Evolutionary conservation across 2,888 invertebrate species (phyloP).

Genomic region (Incurvaria masculella): DNA sequence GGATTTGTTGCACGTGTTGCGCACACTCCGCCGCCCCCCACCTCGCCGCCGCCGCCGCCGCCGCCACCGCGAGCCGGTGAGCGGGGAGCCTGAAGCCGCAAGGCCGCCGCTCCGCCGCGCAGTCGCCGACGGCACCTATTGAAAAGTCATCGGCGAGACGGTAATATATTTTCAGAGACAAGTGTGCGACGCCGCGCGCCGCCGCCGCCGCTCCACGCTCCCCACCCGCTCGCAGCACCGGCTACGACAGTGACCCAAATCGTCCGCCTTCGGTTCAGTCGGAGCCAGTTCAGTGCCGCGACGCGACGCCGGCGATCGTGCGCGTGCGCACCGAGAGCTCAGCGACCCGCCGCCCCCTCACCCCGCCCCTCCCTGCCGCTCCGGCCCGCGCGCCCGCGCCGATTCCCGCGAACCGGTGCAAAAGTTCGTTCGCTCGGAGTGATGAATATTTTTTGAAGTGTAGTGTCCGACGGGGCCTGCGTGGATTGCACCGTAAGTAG

Average conservation of each 20-base stretch:
- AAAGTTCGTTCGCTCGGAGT: not conserved
- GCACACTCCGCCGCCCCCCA: no score
- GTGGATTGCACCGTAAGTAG: not conserved
- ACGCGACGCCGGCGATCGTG: not conserved
- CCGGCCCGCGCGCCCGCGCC: not conserved
- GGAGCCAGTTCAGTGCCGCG: not conserved
- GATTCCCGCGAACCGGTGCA: not conserved
- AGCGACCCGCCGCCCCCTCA: not conserved
- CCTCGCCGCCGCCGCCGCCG: no score
- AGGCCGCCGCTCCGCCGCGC: not conserved
- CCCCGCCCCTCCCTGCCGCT: not conserved
- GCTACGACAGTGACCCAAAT: not conserved
- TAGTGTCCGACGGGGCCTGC: not conserved
- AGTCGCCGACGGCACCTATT: not conserved
- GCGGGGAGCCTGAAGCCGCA: not conserved
- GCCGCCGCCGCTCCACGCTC: not conserved
- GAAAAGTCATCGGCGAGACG: not conserved
- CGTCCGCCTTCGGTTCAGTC: not conserved
- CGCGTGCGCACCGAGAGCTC: not conserved
- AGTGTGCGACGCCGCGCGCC: not conserved
- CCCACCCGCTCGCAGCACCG: not conserved
- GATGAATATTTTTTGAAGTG: not conserved
- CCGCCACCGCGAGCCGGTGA: no score
- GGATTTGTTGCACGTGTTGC: no score
- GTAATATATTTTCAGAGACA: not conserved